These are phyloP conservation scores for Planococcus citri DNA, from an alignment of 1,140 invertebrate genomes.

Conservation along the genomic window DNA sequence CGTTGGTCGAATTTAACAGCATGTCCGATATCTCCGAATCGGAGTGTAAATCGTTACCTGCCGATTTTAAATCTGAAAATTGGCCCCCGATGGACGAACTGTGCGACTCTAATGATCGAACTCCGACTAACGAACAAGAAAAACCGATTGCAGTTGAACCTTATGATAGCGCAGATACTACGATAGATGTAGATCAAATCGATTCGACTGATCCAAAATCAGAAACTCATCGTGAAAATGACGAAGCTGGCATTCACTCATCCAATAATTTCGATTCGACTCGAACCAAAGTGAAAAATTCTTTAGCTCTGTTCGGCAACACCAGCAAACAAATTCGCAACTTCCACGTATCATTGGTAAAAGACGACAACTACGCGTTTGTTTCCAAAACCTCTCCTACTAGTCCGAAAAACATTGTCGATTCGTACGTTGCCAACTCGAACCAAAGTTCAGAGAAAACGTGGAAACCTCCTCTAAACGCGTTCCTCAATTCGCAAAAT, in stretches of 20 bases:
- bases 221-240: no score
- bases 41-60: constrained; percentile 2
- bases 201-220: no score
- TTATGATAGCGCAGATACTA: no score
- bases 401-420: background rate
- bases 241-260: no score
- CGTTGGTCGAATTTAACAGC: background rate
- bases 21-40: background rate
- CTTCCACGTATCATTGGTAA: background rate
- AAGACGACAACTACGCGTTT: background rate
- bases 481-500: background rate
- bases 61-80: constrained; percentile 20
- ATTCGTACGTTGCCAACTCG: background rate
- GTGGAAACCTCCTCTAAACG: background rate
- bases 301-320: background rate
- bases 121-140: background rate
- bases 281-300: constrained; percentile 5
- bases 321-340: background rate
- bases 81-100: constrained; percentile 28
- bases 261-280: background rate
- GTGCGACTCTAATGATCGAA: background rate
- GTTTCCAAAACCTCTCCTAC: background rate
- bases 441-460: background rate
- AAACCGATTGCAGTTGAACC: no score
- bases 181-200: no score